These are phyloP conservation scores for Peromyscus attwateri DNA, from an alignment of 2,797 vertebrate species.

Conservation along the genomic window DNA sequence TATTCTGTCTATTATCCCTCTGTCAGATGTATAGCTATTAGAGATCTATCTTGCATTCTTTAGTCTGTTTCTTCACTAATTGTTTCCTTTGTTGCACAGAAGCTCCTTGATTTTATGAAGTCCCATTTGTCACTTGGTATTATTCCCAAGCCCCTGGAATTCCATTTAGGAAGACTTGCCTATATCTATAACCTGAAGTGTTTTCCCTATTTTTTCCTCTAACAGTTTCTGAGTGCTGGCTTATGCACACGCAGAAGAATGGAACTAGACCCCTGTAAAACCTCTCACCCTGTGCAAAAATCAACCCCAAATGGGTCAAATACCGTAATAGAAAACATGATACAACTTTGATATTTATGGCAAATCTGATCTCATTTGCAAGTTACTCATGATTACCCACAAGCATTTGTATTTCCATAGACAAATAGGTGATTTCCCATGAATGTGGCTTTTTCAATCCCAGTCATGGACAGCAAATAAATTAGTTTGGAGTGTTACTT, in stretches of 20 bases:
- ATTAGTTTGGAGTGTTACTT: neutral
- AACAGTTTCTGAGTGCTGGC: neutral
- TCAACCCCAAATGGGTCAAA: neutral
- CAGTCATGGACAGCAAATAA: neutral
- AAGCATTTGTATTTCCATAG: conserved; percentile 24
- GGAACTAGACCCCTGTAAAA: neutral
- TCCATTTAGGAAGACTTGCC: neutral
- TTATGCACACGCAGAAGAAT: neutral
- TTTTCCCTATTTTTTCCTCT: neutral
- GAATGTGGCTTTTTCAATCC: neutral
- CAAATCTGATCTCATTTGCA: neutral
- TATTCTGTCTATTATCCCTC: neutral
- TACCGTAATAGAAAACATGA: neutral
- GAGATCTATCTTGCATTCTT: neutral
- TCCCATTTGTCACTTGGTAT: neutral
- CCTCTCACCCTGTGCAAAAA: neutral
- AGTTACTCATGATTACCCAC: neutral
- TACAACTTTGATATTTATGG: neutral
- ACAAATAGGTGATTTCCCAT: neutral
- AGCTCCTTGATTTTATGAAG: neutral
- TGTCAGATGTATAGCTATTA: neutral
- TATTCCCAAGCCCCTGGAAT: neutral
- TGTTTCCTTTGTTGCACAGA: neutral
- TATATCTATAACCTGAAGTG: neutral
- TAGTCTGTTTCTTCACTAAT: neutral